Percentiles rank a stretch among this genome's conserved stretches.
These are phyloP conservation scores for Perizoma flavofasciatum DNA, from an alignment of 2,888 invertebrate genomes.

Conservation along the genomic window DNA sequence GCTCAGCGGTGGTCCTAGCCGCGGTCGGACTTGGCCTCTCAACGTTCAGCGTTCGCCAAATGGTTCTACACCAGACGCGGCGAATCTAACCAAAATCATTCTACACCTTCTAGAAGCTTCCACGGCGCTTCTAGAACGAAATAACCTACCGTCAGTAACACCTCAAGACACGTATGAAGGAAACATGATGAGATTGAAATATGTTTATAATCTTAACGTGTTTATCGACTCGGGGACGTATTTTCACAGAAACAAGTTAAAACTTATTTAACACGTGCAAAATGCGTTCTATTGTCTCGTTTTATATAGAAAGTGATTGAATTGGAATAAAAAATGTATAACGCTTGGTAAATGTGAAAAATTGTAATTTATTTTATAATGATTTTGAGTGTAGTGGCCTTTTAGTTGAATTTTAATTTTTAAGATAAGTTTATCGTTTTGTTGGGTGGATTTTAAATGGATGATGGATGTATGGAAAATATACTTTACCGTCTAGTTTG, in stretches of 20 bases:
- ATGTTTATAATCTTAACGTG: conserved; percentile 36
- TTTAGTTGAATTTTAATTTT: conserved; percentile 44
- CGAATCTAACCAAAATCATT: conserved; percentile 55
- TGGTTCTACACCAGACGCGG: conserved; percentile 78
- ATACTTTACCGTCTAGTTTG: conserved; percentile 50
- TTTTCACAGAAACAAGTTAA: conserved; percentile 35
- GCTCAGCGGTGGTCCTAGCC: conserved; percentile 83
- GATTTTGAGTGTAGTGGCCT: conserved; percentile 41
- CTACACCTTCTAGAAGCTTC: conserved; percentile 33
- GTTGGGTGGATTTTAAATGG: conserved; percentile 36
- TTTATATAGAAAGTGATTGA: conserved; percentile 7
- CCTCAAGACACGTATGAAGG: conserved; percentile 2
- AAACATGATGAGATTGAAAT: conserved; percentile 36
- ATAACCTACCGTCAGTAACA: conserved; percentile 18
- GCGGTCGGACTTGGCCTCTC: conserved; percentile 84
- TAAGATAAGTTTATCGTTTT: conserved; percentile 45
- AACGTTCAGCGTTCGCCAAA: conserved; percentile 85
- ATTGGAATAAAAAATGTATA: conserved; percentile 55
- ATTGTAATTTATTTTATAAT: conserved; percentile 57
- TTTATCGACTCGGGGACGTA: conserved; percentile 25
- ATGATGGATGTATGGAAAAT: conserved; percentile 38
- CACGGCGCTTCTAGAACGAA: conserved; percentile 34
- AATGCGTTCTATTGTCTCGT: conserved; percentile 32
- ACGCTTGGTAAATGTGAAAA: conserved; percentile 52
- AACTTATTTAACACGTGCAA: conserved; percentile 34